Evolutionary conservation across 2,113 vertebrate genomes (phyloP), one percentile per base, ranked within the genome.

Genomic region (Syrmaticus mikado): DNA sequence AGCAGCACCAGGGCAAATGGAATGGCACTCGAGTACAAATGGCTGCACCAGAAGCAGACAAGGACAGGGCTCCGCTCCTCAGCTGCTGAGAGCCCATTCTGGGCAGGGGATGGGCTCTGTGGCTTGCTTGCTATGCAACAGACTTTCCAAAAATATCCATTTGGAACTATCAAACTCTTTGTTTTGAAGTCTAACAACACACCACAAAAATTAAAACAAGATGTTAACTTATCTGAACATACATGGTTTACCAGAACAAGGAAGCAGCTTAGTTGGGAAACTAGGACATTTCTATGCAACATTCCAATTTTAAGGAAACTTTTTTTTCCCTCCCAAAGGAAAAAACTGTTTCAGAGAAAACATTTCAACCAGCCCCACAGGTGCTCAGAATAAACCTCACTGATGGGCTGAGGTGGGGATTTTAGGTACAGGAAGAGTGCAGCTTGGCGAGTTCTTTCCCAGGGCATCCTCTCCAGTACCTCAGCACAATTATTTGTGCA

Each of bases 151-250:
- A 91, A 75, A 79, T 58, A 90, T 24, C 80, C 46, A 24, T 61
- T 43, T 79, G n/a, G 78, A 93, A 52, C 13, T 57, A 55, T 7
- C 6, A 61, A 65, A 40, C 27, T 18, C 22, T 27, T 53, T 22
- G 16, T 57, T 89, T 74, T 67, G 46, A 91, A 46, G 30, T 68
- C 40, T 45, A 65, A 72, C 66, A 55, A 84, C 21, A 8, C 21
- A 34, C 55, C 2, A 53, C 2, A 82, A 57, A 82, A 94, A 50
- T 71, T 40, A 87, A 95, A 91, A 28, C 60, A 88, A 85, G 83
- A 88, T 62, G 70, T 27, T 90, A 55, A 60, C 30, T 89, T 75
- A 81, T 22, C 25, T 75, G 32, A 86, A 38, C 34, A 17, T 10
- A 14, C 57, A 48, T 22, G 14, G 64, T 74, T 72, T 48, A 82